Evolutionary conservation across 2,888 invertebrate genomes (phyloP), one percentile per base, ranked within the genome.

Genomic region (Drosophila mimica): DNA sequence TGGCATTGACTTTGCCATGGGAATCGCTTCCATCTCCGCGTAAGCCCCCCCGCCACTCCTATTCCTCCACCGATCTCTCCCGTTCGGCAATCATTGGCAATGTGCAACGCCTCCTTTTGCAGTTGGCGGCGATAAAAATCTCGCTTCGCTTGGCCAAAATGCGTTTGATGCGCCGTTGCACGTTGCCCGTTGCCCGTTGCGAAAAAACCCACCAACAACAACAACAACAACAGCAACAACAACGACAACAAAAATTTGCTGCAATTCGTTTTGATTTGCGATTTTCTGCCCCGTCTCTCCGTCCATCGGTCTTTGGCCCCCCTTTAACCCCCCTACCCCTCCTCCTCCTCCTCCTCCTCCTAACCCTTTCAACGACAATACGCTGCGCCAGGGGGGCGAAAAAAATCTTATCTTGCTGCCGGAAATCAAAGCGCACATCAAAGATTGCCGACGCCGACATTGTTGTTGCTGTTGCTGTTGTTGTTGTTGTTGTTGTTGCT

Each of bases 351-450:
- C 25, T 25, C 25, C 25, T 25, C 9, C 5, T 30, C n/a, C 25
- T 2, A 15, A 15, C n/a, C 17, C 30, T n/a, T 7, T 7, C 59
- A 49, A 52, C 46, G 33, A 58, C 58, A 31, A 58, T 28, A 30
- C 40, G n/a, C n/a, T 59, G 49, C 34, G 34, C 48, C 56, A 62
- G 8, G 20, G 59, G 52, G 43, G 61, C 11, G 64, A 68, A 59
- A 67, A 65, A 74, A 91, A 88, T 89, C 88, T 90, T 91, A 91
- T 90, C 90, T 87, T 79, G 68, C 88, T 83, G 91, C 91, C 90
- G 90, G 90, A 91, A 90, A 90, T 90, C 90, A 90, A 90, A 90
- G 91, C 79, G 81, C 76, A 91, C 90, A 83, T 91, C 90, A 91
- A 91, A 91, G 89, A 72, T 76, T 64, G 78, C 85, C 87, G 88